Evolutionary conservation across 2,888 invertebrate species (phyloP).

Genomic region (Agriotes lineatus): DNA sequence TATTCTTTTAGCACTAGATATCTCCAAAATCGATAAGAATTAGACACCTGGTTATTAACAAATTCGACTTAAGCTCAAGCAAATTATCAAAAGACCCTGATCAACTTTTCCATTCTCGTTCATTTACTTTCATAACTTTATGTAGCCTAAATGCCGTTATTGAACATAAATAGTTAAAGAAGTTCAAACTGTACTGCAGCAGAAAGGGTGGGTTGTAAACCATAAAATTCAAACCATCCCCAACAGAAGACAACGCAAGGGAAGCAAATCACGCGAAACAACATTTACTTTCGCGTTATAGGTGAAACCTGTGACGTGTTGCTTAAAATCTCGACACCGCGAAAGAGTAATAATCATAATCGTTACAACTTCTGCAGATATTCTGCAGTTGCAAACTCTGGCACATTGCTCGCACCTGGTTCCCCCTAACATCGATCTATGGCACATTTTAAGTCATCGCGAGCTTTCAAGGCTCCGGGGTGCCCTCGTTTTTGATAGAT

Average conservation of each 20-base stretch:
- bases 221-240: neutral
- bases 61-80: too few species aligned
- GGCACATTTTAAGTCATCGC: slow-evolving; percentile 32
- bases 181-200: neutral
- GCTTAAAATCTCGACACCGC: slow-evolving; percentile 45
- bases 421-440: slow-evolving; percentile 45
- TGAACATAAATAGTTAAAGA: neutral
- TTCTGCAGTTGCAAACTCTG: slow-evolving; percentile 46
- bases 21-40: too few species aligned
- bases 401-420: slow-evolving; percentile 48
- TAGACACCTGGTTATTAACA: too few species aligned
- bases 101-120: too few species aligned
- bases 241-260: neutral
- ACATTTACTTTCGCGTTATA: slow-evolving; percentile 17
- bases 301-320: slow-evolving; percentile 30
- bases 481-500: slow-evolving; percentile 24
- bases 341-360: slow-evolving; percentile 54
- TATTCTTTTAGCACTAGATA: too few species aligned
- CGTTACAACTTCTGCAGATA: slow-evolving; percentile 50
- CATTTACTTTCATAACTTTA: too few species aligned
- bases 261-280: slow-evolving; percentile 3
- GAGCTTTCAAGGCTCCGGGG: slow-evolving; percentile 7
- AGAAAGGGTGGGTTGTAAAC: too few species aligned
- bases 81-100: too few species aligned
- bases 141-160: too few species aligned